Conservation (phyloP, 2,113 vertebrate species). For the Gnathonemus longibarbis region DNA sequence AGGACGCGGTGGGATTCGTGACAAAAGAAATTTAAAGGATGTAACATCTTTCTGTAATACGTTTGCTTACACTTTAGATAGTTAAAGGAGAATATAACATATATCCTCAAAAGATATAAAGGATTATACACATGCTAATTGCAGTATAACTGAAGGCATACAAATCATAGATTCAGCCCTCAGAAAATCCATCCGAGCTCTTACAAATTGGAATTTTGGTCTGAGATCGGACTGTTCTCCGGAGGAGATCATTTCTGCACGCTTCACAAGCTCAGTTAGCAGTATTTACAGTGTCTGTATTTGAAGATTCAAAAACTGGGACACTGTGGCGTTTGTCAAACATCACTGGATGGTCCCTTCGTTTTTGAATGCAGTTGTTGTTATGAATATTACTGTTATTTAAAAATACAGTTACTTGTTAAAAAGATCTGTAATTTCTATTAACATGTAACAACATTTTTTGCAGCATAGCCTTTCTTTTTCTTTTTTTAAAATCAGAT, state of each 20-base stretch:
- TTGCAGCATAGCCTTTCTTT: constrained; percentile 7
- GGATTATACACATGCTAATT: constrained; percentile 5
- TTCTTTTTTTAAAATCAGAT: neutral
- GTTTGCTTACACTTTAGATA: constrained; percentile 10
- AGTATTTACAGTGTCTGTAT: constrained; percentile 12
- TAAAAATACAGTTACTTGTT: constrained; percentile 9
- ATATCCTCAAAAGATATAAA: constrained; percentile 14
- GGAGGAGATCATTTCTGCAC: neutral
- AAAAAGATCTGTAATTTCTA: constrained; percentile 11
- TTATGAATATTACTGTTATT: constrained; percentile 20
- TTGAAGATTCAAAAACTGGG: neutral
- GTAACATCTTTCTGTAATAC: constrained; percentile 14
- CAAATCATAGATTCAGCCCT: constrained; percentile 9
- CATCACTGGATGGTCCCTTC: neutral
- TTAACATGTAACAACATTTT: constrained; percentile 11
- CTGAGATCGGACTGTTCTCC: neutral
- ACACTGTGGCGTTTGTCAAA: constrained; percentile 19
- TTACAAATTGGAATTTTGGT: neutral
- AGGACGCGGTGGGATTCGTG: neutral
- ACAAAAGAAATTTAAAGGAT: neutral
- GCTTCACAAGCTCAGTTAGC: neutral
- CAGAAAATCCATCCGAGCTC: constrained; percentile 15
- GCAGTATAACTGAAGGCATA: constrained; percentile 5
- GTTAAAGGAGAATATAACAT: constrained; percentile 18
- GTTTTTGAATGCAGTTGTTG: constrained; percentile 7